Conservation (phyloP, 2,888 invertebrate species). For the Synergus laeviventris region DNA sequence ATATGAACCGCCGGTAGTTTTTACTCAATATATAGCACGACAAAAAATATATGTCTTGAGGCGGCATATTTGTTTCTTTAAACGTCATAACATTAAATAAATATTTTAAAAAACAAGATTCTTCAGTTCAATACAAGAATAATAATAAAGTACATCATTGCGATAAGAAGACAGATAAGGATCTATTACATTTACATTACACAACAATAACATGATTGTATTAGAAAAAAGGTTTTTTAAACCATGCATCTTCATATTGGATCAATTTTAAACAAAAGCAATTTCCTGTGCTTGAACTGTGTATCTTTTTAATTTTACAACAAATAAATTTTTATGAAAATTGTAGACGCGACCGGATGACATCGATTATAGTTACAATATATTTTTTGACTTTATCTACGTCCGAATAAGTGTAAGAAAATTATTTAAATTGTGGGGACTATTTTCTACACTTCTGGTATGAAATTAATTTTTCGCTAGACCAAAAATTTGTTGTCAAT, state of each 20-base stretch:
- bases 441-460: not conserved
- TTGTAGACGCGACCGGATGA: conserved; percentile 35
- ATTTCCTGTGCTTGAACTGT: not conserved
- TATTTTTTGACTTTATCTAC: not conserved
- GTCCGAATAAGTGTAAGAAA: not conserved
- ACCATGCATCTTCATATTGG: not conserved
- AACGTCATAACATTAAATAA: not conserved
- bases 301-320: not conserved
- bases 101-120: not conserved
- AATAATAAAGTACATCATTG: not conserved
- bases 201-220: not conserved
- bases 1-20: not conserved
- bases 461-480: not conserved
- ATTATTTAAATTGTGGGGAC: not conserved
- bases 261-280: not conserved
- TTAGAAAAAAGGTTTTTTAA: not conserved
- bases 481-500: conserved; percentile 2
- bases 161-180: not conserved
- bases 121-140: not conserved
- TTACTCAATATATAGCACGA: too few relatives aligned
- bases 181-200: not conserved
- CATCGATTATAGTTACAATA: conserved; percentile 22
- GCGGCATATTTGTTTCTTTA: not conserved
- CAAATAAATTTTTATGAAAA: conserved; percentile 24
- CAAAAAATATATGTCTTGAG: too few relatives aligned